Base-by-base conservation (phyloP, 2,888 invertebrate species). In the Dusona sp. region DNA sequence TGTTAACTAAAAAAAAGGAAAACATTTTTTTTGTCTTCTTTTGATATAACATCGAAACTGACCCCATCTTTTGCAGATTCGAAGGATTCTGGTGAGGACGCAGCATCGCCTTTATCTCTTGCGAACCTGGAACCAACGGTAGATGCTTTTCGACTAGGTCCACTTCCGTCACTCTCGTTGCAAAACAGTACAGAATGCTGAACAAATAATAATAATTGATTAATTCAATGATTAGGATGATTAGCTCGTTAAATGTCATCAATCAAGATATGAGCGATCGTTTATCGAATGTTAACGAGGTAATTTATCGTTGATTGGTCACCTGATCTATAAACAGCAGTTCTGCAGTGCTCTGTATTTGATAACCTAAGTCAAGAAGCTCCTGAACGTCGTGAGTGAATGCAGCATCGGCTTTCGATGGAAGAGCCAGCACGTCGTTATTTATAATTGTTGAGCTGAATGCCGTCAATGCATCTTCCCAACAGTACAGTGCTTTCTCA, bases 21-120 rank as follows among this genome's bases (percentile, higher is more conserved):
- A 22, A 13, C 7, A 29, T 29, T 75, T 65, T 77, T 65, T 48
- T 33, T 48, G 51, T 61, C 22, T n/a, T 22, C 9, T 33, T n/a
- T 70, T 45, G 1, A 11, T 19, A 29, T n/a, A 36, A 61, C 9
- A 68, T 4, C 16, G 25, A 11, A 68, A 83, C 74, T 91, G 91
- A 97, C 97, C 95, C 97, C 97, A 94, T 99, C 99, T 92, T 98
- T 97, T 0, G 99, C 99, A 1, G 99, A 99, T 74, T 98, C 98
- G 95, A 99, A 99, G 87, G 99, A 99, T 94, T 99, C 99, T 0
- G 98, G 98, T 22, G 98, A 98, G 89, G 98, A 98, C 88, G 98
- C 96, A 91, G 89, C 94, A 86, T 90, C 95, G 90, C 90, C 93
- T 91, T 95, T 91, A 93, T 95, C 90, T 93, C 93, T 91, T 90